Percentiles rank a stretch among this genome's conserved stretches.
phyloP scores from a whole-genome alignment of 2,888 invertebrate species.

The Macrosoma leucophasiata region DNA sequence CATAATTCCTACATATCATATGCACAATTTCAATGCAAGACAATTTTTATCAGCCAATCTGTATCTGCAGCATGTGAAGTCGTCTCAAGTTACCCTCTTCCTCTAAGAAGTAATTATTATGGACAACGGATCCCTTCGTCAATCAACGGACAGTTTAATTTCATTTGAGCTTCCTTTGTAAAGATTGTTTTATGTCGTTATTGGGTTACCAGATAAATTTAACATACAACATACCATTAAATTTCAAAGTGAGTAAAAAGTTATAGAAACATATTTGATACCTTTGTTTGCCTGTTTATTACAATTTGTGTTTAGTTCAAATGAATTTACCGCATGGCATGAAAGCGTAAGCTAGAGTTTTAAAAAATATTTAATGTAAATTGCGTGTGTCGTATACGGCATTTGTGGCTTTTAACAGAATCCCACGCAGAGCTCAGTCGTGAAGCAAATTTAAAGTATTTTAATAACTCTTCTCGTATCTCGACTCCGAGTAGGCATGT shows the following conservation, averaged over 20 bases:
- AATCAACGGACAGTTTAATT: slow-evolving; percentile 65
- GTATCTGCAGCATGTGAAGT: no score
- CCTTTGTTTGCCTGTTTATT: no score
- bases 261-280: no score
- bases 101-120: slow-evolving; percentile 55
- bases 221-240: no score
- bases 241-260: no score
- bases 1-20: no score
- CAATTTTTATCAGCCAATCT: no score
- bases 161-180: slow-evolving; percentile 59
- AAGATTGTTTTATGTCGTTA: slow-evolving; percentile 39
- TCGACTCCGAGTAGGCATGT: slow-evolving; percentile 30
- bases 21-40: no score
- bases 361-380: slow-evolving; percentile 41
- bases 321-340: no score
- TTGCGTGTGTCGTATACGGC: slow-evolving; percentile 36
- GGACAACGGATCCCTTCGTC: slow-evolving; percentile 64
- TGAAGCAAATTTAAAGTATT: slow-evolving; percentile 45
- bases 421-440: slow-evolving; percentile 23
- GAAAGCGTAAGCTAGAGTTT: no score
- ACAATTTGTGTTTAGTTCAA: no score
- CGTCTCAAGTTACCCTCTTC: slow-evolving; percentile 47
- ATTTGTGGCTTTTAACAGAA: slow-evolving; percentile 28
- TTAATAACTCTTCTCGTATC: slow-evolving; percentile 46
- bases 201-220: no score